Conservation (phyloP, 2,888 invertebrate species). For the Andrena minutula region DNA sequence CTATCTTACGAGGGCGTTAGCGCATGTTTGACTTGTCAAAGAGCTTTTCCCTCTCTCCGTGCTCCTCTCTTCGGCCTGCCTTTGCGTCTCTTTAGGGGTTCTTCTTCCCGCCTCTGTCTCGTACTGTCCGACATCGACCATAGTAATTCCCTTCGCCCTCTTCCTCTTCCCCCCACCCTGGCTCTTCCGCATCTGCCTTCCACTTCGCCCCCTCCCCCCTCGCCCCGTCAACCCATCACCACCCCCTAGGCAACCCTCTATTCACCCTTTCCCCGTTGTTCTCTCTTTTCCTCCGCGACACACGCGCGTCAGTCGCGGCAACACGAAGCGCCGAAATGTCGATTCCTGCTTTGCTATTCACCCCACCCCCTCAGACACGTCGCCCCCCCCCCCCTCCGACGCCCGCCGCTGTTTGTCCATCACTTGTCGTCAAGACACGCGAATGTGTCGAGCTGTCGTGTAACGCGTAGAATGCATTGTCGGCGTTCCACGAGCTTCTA, state of each 20-base stretch:
- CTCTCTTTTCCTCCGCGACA: conserved; percentile 47
- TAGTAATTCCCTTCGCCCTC: conserved; percentile 59
- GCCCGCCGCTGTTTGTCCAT: conserved; percentile 34
- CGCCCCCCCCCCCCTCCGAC: not conserved
- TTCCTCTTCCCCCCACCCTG: not conserved
- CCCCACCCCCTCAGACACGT: not conserved
- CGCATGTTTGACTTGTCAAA: conserved; percentile 79
- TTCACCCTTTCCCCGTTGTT: conserved; percentile 33
- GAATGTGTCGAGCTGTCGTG: conserved; percentile 49
- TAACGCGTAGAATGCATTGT: conserved; percentile 21
- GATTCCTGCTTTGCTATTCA: conserved; percentile 54
- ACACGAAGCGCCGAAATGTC: conserved; percentile 55
- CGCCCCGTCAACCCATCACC: not conserved
- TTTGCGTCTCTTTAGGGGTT: conserved; percentile 65
- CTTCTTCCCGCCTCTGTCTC: conserved; percentile 63
- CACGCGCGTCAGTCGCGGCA: conserved; percentile 31
- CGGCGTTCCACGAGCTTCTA: not conserved
- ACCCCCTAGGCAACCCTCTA: not conserved
- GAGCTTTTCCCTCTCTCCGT: conserved; percentile 55
- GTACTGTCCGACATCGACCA: conserved; percentile 64
- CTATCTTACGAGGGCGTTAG: conserved; percentile 74
- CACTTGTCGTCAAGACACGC: conserved; percentile 48
- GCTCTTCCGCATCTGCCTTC: conserved; percentile 15
- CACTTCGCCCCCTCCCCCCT: not conserved
- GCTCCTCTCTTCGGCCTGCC: conserved; percentile 42